Evolutionary conservation across 2,888 invertebrate genomes (phyloP), one percentile per base, ranked within the genome.

Genomic region (Calameuta idolon): DNA sequence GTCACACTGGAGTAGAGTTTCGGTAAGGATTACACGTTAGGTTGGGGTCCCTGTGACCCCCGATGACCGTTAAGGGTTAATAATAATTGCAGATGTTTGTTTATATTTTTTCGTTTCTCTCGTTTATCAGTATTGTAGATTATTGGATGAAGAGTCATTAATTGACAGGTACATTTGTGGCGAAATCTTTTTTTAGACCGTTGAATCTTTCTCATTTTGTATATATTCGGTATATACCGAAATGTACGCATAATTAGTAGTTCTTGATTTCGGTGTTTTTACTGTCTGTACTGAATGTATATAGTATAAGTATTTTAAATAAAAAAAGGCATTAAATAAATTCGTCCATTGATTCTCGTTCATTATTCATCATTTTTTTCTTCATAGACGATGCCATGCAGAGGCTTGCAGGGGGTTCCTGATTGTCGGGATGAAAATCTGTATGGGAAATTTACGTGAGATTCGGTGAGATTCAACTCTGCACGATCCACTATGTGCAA

Each of bases 271-370:
- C 80, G 81, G 82, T 81, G 82, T 82, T 73, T 81, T 78, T 82
- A 85, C 82, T 84, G 82, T 85, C 83, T 80, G 87, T 87, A 88
- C 86, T 87, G 86, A 89, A 82, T 90, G 89, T 89, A 89, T 86
- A 88, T 90, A 88, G 79, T 86, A 85, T 85, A 87, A 86, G 83
- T 89, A 87, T 88, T 88, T 87, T 88, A 87, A 87, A 85, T 85
- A 84, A 86, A 85, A 87, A 79, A 79, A 80, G 55, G 74, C 71
- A 79, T 69, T 76, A 75, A 74, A 30, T 76, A 75, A 77, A 69
- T 23, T 55, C 23, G 9, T 55, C 23, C 23, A 23, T 23, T 55
- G 55, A 23, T 55, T 55, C 55, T 55, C 23, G 55, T 55, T 55
- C 23, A 55, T 9, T 23, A 9, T 55, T 9, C 2, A 23, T 23